Evolutionary conservation across 2,113 vertebrate species (phyloP), one percentile per base, ranked within the genome.

Genomic region (Thryonomys swinderianus): DNA sequence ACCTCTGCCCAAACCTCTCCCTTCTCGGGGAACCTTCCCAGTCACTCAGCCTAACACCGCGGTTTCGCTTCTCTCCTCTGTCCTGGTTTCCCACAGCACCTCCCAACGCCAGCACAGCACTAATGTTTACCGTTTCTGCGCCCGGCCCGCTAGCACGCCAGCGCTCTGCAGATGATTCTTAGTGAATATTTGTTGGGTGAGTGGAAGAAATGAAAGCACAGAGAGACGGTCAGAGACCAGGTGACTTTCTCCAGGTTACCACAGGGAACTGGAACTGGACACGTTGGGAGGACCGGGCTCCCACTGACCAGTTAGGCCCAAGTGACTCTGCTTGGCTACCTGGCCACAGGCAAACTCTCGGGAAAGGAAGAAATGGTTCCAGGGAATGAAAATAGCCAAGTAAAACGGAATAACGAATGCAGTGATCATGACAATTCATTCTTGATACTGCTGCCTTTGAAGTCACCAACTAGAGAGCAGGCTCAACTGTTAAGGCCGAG

Each of bases 311-410:
- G 45, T 37, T 6, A 89, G 59, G n/a, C 5, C 14, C 34, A 67
- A 45, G 45, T 57, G 45, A 80, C 27, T 92, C 81, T 85, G 83
- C 62, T n/a, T 51, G 14, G 66, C 80, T n/a, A 48, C 3, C 59
- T 4, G 59, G 45, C 18, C 34, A 85, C 6, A 53, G 71, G 71
- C 45, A 94, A 90, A 86, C 10, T 23, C 69, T 85, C 73, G 64
- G 74, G 64, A 64, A 84, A 95, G 40, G 81, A 90, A 82, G 40
- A 81, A 95, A 67, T 40, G 13, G 30, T 64, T 71, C 64, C 64
- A 95, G 40, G 61, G n/a, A 48, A 71, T 88, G 78, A 73, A 82
- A 95, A 93, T 25, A 89, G 45, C 32, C 8, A 16, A 66, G 67
- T 9, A 87, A 88, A 85, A 61, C 32, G 62, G 79, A 94, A 80